A percentile compares a stretch with the other conserved stretches of the same genome.
Conservation (phyloP, 2,888 invertebrate genomes). For the Nowickia ferox region DNA sequence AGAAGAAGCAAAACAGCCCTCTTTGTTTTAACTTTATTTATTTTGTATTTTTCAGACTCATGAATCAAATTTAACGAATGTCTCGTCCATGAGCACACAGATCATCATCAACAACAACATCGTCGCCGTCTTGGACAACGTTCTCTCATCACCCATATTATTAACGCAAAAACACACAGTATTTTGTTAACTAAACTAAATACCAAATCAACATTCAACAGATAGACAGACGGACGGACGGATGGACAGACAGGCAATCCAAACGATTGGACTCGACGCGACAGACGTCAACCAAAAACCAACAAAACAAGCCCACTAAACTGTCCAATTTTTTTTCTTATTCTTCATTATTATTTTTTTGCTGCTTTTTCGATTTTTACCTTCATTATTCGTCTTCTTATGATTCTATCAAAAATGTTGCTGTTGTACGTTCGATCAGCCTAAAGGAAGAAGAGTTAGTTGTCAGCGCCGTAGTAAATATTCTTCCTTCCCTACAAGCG, state of each 20-base stretch:
- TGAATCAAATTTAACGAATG: constrained; percentile 83
- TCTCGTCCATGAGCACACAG: constrained; percentile 79
- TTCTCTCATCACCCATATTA: constrained; percentile 72
- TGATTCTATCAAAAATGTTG: constrained; percentile 69
- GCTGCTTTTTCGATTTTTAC: constrained; percentile 25
- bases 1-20: constrained; percentile 2
- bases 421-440: constrained; percentile 47
- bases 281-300: constrained; percentile 75
- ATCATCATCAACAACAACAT: constrained; percentile 63
- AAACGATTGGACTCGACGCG: constrained; percentile 66
- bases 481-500: constrained; percentile 35
- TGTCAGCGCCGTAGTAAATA: constrained; percentile 58
- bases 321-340: constrained; percentile 57
- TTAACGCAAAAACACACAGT: constrained; percentile 66
- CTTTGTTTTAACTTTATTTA: constrained; percentile 45
- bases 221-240: background rate
- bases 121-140: constrained; percentile 45
- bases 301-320: constrained; percentile 74
- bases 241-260: constrained; percentile 48
- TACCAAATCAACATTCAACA: constrained; percentile 14
- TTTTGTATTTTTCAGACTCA: constrained; percentile 75
- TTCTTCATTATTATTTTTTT: constrained; percentile 1
- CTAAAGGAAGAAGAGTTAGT: constrained; percentile 50
- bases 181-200: constrained; percentile 69
- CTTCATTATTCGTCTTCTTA: constrained; percentile 57